phyloP scores from a whole-genome alignment of 2,888 invertebrate genomes.

The Neoscelio sp. region DNA sequence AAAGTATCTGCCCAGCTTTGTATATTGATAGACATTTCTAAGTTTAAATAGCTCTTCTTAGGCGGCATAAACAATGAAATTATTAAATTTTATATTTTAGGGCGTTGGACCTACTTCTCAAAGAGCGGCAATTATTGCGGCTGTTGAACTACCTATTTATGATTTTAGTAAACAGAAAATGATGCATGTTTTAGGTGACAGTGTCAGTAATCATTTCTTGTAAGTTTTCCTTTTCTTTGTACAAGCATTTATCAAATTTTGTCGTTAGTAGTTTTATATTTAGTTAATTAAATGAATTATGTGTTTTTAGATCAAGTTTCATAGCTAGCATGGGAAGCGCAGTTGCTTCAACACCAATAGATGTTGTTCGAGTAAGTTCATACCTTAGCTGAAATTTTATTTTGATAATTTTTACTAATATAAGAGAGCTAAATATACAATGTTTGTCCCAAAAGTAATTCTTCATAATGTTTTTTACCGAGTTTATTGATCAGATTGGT shows the following conservation, averaged over 20 bases:
- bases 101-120: constrained; percentile 97
- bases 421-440: too few relatives aligned
- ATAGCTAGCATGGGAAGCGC: constrained; percentile 96
- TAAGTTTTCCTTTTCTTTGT: constrained; percentile 84
- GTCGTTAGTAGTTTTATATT: background rate
- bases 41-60: too few relatives aligned
- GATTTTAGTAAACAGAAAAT: constrained; percentile 94
- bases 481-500: too few relatives aligned
- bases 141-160: constrained; percentile 96
- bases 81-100: constrained; percentile 80
- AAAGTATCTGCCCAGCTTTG: too few relatives aligned
- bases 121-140: constrained; percentile 96
- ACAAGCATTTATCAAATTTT: background rate
- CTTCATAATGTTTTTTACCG: too few relatives aligned
- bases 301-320: constrained; percentile 90
- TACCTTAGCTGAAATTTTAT: too few relatives aligned
- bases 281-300: constrained; percentile 13
- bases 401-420: constrained; percentile 4
- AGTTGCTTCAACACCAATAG: constrained; percentile 96
- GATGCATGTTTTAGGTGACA: constrained; percentile 89
- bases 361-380: constrained; percentile 94
- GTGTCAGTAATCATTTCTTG: constrained; percentile 93
- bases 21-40: too few relatives aligned
- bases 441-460: too few relatives aligned
- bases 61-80: too few relatives aligned